A percentile compares a stretch with the other conserved stretches of the same genome.
Conservation (phyloP, 2,797 vertebrate genomes). For the Euphonia xanthogaster region DNA sequence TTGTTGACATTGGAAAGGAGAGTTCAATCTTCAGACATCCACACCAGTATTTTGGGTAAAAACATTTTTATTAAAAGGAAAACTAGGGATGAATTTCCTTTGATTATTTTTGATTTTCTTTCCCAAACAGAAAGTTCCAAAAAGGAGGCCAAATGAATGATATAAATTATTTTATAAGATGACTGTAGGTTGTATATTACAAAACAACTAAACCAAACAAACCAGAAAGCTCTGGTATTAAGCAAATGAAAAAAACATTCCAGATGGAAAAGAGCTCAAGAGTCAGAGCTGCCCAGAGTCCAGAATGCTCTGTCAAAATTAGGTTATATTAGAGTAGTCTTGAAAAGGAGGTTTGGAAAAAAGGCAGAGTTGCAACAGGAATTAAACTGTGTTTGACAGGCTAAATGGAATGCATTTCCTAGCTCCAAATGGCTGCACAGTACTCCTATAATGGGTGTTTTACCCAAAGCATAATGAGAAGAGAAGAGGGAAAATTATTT, state of each 20-base stretch:
- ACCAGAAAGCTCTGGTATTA: constrained; percentile 1
- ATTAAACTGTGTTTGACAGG: constrained; percentile 35
- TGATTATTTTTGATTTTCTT: not conserved
- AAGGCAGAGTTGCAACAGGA: constrained; percentile 17
- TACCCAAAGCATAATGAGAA: constrained; percentile 19
- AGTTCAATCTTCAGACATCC: not conserved
- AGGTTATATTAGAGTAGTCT: constrained; percentile 9
- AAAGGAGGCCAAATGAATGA: not conserved
- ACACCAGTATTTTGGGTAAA: constrained; percentile 3
- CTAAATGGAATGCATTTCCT: constrained; percentile 54
- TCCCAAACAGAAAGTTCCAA: not conserved
- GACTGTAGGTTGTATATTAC: not conserved
- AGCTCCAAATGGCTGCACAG: constrained; percentile 7
- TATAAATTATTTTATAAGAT: constrained; percentile 28
- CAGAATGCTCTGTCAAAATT: constrained; percentile 41
- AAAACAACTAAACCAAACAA: constrained; percentile 22
- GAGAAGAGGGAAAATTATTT: constrained; percentile 34
- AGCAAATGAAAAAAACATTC: constrained; percentile 3
- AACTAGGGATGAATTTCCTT: not conserved
- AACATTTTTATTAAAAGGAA: constrained; percentile 55
- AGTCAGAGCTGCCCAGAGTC: not conserved
- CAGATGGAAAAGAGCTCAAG: constrained; percentile 39
- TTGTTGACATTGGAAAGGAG: constrained; percentile 25
- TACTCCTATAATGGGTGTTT: constrained; percentile 31
- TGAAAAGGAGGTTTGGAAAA: constrained; percentile 32